These are phyloP conservation scores for Drosophila fungiperda DNA, from an alignment of 2,888 invertebrate genomes.

Conservation along the genomic window DNA sequence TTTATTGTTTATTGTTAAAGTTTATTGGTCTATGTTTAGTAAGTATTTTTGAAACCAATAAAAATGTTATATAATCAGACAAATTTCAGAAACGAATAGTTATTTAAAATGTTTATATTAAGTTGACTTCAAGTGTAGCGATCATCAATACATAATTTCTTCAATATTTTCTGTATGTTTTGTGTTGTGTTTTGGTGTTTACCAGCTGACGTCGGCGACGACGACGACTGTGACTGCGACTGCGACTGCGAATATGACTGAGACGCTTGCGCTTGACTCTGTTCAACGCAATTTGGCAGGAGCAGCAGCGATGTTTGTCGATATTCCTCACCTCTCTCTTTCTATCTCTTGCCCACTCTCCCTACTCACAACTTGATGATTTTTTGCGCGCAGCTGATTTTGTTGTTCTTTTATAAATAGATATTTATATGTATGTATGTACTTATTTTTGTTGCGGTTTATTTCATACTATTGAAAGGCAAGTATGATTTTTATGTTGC, in stretches of 20 bases:
- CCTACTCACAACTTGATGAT: conserved; percentile 46
- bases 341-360: no score
- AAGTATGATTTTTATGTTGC: conserved; percentile 55
- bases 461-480: conserved; percentile 37
- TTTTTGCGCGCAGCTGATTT: conserved; percentile 77
- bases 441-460: conserved; percentile 16
- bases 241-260: conserved; percentile 39
- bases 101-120: conserved; percentile 24
- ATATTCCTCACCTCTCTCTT: neutral
- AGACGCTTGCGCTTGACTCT: conserved; percentile 60
- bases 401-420: conserved; percentile 74
- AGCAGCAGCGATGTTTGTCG: conserved; percentile 34
- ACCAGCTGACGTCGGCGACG: conserved; percentile 14
- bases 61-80: neutral
- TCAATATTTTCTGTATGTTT: conserved; percentile 71
- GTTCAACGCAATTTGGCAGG: conserved; percentile 52
- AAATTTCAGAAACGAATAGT: neutral
- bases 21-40: no score
- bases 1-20: neutral
- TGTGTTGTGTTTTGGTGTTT: conserved; percentile 60
- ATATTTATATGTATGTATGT: neutral
- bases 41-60: neutral
- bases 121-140: conserved; percentile 26
- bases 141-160: conserved; percentile 74
- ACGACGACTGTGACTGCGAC: conserved; percentile 18